phyloP scores from a whole-genome alignment of 2,888 invertebrate genomes.

The Synanthedon tipuliformis region DNA sequence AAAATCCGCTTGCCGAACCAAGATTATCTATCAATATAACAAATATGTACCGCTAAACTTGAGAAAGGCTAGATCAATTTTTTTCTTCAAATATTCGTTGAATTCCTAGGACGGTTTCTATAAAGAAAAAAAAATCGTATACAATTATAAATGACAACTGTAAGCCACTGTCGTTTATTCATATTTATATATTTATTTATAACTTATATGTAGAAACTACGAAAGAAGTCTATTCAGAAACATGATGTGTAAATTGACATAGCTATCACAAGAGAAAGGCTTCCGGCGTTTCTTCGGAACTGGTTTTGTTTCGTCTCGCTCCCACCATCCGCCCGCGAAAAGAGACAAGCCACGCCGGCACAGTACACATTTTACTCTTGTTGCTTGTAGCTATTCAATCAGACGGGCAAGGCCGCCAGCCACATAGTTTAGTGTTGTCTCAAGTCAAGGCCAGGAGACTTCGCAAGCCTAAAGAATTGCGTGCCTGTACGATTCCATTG shows the following conservation, averaged over 20 bases:
- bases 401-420: constrained; percentile 28
- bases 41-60: no score
- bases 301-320: constrained; percentile 30
- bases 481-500: no score
- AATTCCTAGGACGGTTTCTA: no score
- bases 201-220: no score
- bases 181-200: no score
- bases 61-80: no score
- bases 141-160: no score
- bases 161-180: no score
- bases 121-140: no score
- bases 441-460: constrained; percentile 14
- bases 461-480: constrained; percentile 1
- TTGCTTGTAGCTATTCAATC: constrained; percentile 27
- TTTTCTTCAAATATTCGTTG: no score
- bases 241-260: constrained; percentile 1
- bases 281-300: constrained; percentile 45
- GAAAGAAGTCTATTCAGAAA: neutral
- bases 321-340: constrained; percentile 20
- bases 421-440: constrained; percentile 18
- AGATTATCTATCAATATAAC: no score
- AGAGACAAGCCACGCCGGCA: constrained; percentile 21
- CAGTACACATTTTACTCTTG: constrained; percentile 22
- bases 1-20: no score
- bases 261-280: constrained; percentile 38